Percentiles rank a stretch among this genome's conserved stretches.
phyloP scores from a whole-genome alignment of 1,140 invertebrate genomes.

The Pygmarrhopalites habei region DNA sequence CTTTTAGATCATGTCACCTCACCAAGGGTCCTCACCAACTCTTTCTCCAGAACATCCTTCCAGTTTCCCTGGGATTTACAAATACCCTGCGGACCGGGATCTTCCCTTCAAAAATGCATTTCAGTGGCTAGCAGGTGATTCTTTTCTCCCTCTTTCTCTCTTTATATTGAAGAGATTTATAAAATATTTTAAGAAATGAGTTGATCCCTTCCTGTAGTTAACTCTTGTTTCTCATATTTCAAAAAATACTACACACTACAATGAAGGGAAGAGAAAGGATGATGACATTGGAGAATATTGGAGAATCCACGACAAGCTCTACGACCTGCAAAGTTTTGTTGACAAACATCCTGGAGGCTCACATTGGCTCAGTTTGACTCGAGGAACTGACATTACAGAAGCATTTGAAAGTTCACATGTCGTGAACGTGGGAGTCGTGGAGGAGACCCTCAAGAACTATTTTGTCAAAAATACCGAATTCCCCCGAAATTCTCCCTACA shows the following conservation, averaged over 20 bases:
- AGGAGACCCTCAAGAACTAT: slow-evolving; percentile 35
- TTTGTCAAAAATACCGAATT: slow-evolving; percentile 27
- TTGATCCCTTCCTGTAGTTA: no score
- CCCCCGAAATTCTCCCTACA: slow-evolving; percentile 38
- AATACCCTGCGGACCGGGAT: slow-evolving; percentile 38
- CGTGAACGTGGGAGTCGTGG: slow-evolving; percentile 23
- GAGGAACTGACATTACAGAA: slow-evolving; percentile 42
- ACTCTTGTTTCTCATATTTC: no score
- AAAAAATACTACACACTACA: no score
- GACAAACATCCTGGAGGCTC: slow-evolving; percentile 41
- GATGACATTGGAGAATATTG: slow-evolving; percentile 40
- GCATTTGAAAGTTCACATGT: slow-evolving; percentile 41
- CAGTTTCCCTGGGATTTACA: slow-evolving; percentile 38
- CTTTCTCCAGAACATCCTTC: slow-evolving; percentile 1
- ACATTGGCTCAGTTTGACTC: slow-evolving; percentile 39
- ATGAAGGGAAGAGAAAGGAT: slow-evolving; percentile 33
- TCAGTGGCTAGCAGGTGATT: slow-evolving; percentile 57
- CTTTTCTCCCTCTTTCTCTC: neutral
- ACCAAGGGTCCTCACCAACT: neutral
- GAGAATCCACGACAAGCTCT: slow-evolving; percentile 42
- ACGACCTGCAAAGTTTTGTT: slow-evolving; percentile 41
- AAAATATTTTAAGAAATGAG: no score
- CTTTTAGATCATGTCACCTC: neutral
- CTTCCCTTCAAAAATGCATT: slow-evolving; percentile 33
- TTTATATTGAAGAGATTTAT: no score